These are phyloP conservation scores for Poecilia wingei DNA, from an alignment of 2,797 vertebrate species.

Conservation along the genomic window DNA sequence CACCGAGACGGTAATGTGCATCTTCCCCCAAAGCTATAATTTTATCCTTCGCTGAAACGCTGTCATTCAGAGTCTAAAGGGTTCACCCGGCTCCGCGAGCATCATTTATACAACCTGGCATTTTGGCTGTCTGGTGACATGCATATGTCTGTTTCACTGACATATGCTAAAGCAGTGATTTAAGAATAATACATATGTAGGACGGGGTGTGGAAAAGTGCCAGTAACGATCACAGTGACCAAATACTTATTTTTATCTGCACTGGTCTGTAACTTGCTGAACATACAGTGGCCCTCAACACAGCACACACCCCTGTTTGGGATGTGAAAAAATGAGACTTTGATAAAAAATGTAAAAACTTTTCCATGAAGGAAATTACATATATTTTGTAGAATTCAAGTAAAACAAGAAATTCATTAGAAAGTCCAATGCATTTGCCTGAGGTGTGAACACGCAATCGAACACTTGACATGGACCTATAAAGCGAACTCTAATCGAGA, in stretches of 20 bases:
- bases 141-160: slow-evolving; percentile 27
- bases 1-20: slow-evolving; percentile 42
- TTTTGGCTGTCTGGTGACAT: slow-evolving; percentile 40
- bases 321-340: background rate
- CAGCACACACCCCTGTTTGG: background rate
- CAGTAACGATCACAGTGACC: slow-evolving; percentile 5
- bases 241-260: slow-evolving; percentile 7
- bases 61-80: slow-evolving; percentile 55
- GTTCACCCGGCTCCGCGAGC: slow-evolving; percentile 37
- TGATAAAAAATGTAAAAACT: background rate
- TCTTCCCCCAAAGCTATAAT: slow-evolving; percentile 43
- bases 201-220: slow-evolving; percentile 5
- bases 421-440: background rate
- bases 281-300: slow-evolving; percentile 18
- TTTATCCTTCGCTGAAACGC: slow-evolving; percentile 47
- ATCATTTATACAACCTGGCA: slow-evolving; percentile 28
- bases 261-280: slow-evolving; percentile 24
- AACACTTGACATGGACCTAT: background rate
- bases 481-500: background rate
- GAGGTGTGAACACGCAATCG: background rate
- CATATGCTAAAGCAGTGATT: slow-evolving; percentile 8
- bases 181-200: slow-evolving; percentile 7
- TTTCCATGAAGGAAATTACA: background rate
- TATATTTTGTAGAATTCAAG: background rate
- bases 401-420: background rate